Conservation (phyloP, 2,113 vertebrate species). For the Myotis lucifugus region DNA sequence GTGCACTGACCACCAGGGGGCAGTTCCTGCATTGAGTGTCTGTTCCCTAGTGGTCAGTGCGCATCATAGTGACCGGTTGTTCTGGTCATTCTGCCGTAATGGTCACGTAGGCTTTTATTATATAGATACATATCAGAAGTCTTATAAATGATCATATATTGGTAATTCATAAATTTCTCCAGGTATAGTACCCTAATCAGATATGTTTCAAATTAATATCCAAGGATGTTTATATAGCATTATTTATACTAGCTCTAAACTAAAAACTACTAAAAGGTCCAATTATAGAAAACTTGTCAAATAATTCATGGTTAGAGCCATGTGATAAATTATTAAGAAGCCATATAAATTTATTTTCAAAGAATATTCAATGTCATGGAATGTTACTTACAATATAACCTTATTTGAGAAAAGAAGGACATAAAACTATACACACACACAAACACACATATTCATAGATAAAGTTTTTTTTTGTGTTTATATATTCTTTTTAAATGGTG, state of each 20-base stretch:
- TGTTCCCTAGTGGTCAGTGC: too few relatives aligned
- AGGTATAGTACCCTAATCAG: not conserved
- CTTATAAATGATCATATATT: not conserved
- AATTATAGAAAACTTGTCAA: not conserved
- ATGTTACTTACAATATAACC: not conserved
- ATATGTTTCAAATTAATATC: not conserved
- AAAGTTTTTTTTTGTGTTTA: conserved; percentile 12
- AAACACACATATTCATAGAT: not conserved
- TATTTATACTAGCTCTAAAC: not conserved
- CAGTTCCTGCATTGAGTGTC: too few relatives aligned
- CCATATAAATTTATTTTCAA: conserved; percentile 27
- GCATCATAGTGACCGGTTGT: too few relatives aligned
- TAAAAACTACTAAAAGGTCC: not conserved
- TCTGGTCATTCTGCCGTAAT: too few relatives aligned
- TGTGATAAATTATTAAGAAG: conserved; percentile 1
- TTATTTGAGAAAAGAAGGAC: conserved; percentile 32
- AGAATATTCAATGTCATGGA: conserved; percentile 34
- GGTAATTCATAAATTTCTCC: not conserved
- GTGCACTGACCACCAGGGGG: too few relatives aligned
- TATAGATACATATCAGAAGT: not conserved
- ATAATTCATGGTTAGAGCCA: not conserved
- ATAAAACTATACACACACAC: not conserved
- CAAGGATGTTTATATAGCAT: not conserved
- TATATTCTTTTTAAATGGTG: conserved; percentile 23
- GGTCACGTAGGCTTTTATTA: too few relatives aligned